These are phyloP conservation scores for Euwallacea fornicatus DNA, from an alignment of 1,140 invertebrate genomes.

Conservation along the genomic window DNA sequence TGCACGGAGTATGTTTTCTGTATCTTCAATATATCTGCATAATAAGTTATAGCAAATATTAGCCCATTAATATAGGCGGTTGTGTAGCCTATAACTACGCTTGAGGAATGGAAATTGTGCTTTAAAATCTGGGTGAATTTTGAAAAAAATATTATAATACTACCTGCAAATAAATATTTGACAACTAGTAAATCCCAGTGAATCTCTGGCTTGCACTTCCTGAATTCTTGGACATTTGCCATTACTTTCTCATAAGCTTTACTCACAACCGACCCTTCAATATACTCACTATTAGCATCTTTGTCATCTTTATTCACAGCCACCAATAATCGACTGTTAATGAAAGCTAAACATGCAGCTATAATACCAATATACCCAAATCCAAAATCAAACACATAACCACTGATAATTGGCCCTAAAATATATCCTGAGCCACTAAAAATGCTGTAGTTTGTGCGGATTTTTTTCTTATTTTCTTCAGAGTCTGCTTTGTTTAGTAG, in stretches of 20 bases:
- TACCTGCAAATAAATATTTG: constrained; percentile 29
- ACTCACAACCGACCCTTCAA: constrained; percentile 19
- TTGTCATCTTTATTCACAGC: constrained; percentile 7
- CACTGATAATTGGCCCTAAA: constrained; percentile 36
- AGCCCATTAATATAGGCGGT: constrained; percentile 31
- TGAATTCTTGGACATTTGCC: constrained; percentile 10
- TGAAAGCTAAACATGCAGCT: constrained; percentile 23
- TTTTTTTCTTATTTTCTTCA: constrained; percentile 22
- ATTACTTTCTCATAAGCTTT: constrained; percentile 17
- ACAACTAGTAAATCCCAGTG: constrained; percentile 36
- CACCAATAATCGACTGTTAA: constrained; percentile 21
- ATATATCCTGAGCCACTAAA: constrained; percentile 33
- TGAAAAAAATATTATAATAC: constrained; percentile 32
- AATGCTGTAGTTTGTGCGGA: constrained; percentile 26
- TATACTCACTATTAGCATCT: constrained; percentile 25
- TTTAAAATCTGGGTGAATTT: constrained; percentile 37
- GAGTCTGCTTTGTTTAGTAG: constrained; percentile 22
- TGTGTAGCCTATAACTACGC: constrained; percentile 30
- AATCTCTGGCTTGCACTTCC: constrained; percentile 19
- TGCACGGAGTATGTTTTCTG: background rate
- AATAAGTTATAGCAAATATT: constrained; percentile 23
- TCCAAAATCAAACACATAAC: constrained; percentile 34
- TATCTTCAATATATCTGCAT: constrained; percentile 3
- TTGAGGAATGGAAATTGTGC: constrained; percentile 23
- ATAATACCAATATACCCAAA: constrained; percentile 30